A percentile compares a stretch with the other conserved stretches of the same genome.
These are phyloP conservation scores for Clupea harengus DNA, from an alignment of 2,113 vertebrate genomes.

Conservation along the genomic window DNA sequence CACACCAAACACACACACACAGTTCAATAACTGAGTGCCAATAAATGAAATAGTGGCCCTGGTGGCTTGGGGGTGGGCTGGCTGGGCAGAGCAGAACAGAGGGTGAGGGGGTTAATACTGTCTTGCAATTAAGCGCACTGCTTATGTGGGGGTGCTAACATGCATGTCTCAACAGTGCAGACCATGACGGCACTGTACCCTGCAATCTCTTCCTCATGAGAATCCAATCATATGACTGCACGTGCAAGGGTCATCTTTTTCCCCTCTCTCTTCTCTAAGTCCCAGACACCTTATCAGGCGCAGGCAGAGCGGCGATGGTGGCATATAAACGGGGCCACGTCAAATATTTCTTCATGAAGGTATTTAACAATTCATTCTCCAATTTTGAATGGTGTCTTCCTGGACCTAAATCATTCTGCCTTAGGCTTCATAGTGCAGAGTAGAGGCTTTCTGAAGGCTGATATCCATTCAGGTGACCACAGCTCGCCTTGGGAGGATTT, in stretches of 20 bases:
- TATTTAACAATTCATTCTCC: conserved; percentile 78
- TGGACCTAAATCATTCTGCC: conserved; percentile 51
- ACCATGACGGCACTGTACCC: conserved; percentile 23
- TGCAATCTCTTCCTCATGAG: conserved; percentile 41
- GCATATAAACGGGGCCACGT: conserved; percentile 70
- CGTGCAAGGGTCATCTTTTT: conserved; percentile 32
- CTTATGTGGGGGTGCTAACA: conserved; percentile 15
- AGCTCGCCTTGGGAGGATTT: conserved; percentile 10
- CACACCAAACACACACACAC: background rate
- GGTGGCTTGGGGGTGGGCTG: background rate
- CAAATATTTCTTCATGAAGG: conserved; percentile 76
- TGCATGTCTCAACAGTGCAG: conserved; percentile 28
- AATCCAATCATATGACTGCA: conserved; percentile 49
- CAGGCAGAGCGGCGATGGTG: conserved; percentile 65
- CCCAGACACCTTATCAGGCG: conserved; percentile 68
- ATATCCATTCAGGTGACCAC: conserved; percentile 33
- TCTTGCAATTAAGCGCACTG: conserved; percentile 39
- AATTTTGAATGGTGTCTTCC: conserved; percentile 72
- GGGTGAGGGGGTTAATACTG: conserved; percentile 13
- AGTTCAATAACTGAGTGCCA: background rate
- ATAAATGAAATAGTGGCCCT: background rate
- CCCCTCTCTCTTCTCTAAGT: conserved; percentile 30
- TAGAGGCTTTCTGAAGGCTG: conserved; percentile 35
- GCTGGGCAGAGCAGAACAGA: background rate
- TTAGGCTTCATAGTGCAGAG: conserved; percentile 18